Evolutionary conservation across 2,113 vertebrate genomes (phyloP).

Genomic region (Xiphophorus maculatus): DNA sequence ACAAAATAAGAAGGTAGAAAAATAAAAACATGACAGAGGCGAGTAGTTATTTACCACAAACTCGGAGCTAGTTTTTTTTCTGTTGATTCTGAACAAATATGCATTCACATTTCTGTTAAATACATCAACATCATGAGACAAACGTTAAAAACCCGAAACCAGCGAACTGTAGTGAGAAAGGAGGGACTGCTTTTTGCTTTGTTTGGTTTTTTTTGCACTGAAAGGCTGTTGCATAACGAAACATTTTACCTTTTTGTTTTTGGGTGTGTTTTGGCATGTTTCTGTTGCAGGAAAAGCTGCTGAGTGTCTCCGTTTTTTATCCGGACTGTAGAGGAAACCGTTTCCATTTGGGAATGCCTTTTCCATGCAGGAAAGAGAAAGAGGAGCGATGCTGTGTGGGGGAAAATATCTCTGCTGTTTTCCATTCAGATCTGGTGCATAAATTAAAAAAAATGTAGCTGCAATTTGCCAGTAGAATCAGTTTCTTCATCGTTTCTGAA

Average conservation of each 20-base stretch:
- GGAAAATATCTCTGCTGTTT: background rate
- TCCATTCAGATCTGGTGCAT: background rate
- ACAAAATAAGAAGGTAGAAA: constrained; percentile 66
- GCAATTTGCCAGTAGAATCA: background rate
- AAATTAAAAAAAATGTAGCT: background rate
- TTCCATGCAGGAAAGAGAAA: constrained; percentile 41
- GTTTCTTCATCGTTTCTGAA: no score
- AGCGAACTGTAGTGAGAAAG: constrained; percentile 63
- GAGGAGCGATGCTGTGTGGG: background rate
- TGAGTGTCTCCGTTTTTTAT: constrained; percentile 32
- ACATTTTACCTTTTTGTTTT: constrained; percentile 41
- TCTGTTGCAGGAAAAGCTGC: constrained; percentile 34
- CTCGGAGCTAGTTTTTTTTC: constrained; percentile 74
- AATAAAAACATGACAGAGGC: constrained; percentile 73
- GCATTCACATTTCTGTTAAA: constrained; percentile 84
- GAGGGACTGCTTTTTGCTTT: constrained; percentile 44
- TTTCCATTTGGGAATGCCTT: constrained; percentile 63
- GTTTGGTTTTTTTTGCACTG: constrained; percentile 31
- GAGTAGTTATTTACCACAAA: constrained; percentile 79
- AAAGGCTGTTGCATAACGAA: constrained; percentile 66
- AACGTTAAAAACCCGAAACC: constrained; percentile 76
- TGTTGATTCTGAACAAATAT: constrained; percentile 79
- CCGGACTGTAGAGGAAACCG: constrained; percentile 35
- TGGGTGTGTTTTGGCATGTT: constrained; percentile 75
- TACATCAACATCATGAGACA: constrained; percentile 74